These are phyloP conservation scores for Lasius fuliginosus DNA, from an alignment of 2,888 invertebrate genomes.

Conservation along the genomic window DNA sequence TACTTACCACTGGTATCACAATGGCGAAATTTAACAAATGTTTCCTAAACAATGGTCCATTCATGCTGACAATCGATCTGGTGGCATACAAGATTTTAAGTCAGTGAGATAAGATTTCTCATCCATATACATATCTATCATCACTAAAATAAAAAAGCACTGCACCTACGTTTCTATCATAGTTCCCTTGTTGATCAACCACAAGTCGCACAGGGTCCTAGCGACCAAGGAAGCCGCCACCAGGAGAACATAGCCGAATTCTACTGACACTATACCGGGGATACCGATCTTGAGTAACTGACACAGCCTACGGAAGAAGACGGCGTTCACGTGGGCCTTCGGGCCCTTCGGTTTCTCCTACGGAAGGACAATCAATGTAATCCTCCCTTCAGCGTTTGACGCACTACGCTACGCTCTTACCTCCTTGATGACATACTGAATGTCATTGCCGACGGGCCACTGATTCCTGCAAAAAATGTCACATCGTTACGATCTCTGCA, in stretches of 20 bases:
- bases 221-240: constrained; percentile 94
- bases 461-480: constrained; percentile 85
- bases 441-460: constrained; percentile 89
- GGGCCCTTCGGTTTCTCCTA: constrained; percentile 86
- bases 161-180: constrained; percentile 94
- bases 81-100: constrained; percentile 79
- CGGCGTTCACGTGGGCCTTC: constrained; percentile 92
- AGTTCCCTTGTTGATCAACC: constrained; percentile 98
- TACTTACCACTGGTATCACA: constrained; percentile 94
- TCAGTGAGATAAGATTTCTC: background rate
- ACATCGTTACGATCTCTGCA: background rate
- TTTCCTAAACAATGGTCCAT: constrained; percentile 91
- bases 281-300: constrained; percentile 89
- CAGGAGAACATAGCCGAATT: constrained; percentile 91
- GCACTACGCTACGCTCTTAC: constrained; percentile 70
- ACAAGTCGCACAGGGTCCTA: constrained; percentile 97
- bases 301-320: constrained; percentile 91
- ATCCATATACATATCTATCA: background rate
- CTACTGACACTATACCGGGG: constrained; percentile 93
- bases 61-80: constrained; percentile 97
- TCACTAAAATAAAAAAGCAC: background rate
- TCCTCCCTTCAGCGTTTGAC: constrained; percentile 66
- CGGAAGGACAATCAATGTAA: constrained; percentile 18
- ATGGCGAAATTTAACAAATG: constrained; percentile 93
- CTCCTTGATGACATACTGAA: constrained; percentile 93